Evolutionary conservation across 2,113 vertebrate species (phyloP).

Genomic region (Catharus minimus): DNA sequence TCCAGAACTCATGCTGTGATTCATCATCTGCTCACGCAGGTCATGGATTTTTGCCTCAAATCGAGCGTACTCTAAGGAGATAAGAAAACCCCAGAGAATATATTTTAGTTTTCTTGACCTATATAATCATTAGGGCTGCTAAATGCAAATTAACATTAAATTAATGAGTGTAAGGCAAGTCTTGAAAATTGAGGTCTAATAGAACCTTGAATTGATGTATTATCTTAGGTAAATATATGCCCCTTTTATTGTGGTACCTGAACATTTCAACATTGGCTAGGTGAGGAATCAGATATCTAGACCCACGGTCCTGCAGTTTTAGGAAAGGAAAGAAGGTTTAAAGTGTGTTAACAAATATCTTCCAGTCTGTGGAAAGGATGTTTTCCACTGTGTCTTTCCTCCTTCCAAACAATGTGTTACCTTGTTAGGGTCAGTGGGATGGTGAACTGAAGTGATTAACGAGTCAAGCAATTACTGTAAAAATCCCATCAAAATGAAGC

Average conservation of each 20-base stretch:
- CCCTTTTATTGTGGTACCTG: neutral
- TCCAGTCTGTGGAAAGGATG: neutral
- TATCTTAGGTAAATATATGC: neutral
- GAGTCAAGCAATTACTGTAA: neutral
- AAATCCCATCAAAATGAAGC: neutral
- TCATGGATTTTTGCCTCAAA: conserved; percentile 99
- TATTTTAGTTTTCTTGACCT: conserved; percentile 49
- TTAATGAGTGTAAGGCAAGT: neutral
- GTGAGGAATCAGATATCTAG: neutral
- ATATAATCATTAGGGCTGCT: neutral
- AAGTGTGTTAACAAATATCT: neutral
- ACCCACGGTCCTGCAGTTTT: neutral
- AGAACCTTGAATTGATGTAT: neutral
- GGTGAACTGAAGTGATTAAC: neutral
- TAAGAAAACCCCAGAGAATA: conserved; percentile 47
- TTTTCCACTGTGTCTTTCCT: neutral
- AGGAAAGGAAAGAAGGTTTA: neutral
- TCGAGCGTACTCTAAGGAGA: conserved; percentile 88
- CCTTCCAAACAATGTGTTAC: neutral
- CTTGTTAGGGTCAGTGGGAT: neutral
- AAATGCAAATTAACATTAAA: conserved; percentile 32
- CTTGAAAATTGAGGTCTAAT: conserved; percentile 5
- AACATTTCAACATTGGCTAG: neutral
- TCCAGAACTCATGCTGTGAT: conserved; percentile 98
- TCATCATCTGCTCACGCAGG: conserved; percentile 99